Percentiles rank a stretch among this genome's conserved stretches.
Conservation (phyloP, 35 echinoderm and acorn worm genomes). For the Ophioderma brevispina region DNA sequence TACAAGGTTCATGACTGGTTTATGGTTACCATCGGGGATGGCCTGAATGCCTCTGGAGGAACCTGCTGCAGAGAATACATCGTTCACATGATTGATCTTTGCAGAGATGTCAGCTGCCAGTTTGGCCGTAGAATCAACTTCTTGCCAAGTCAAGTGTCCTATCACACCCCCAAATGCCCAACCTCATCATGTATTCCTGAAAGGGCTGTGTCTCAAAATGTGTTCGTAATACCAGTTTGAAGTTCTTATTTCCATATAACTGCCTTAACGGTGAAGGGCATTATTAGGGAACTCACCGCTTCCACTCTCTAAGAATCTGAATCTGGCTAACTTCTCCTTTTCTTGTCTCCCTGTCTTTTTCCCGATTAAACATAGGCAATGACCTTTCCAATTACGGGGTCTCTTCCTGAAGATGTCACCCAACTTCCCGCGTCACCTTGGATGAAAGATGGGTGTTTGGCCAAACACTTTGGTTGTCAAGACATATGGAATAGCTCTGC, state of each 20-base stretch:
- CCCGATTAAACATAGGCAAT: too few species aligned
- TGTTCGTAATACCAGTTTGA: slow-evolving; percentile 45
- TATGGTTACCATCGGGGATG: not conserved
- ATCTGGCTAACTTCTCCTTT: not conserved
- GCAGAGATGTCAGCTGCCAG: slow-evolving; percentile 7
- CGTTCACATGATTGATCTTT: not conserved
- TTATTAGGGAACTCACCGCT: not conserved
- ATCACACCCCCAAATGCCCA: slow-evolving; percentile 40
- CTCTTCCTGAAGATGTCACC: not conserved
- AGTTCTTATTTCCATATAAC: not conserved
- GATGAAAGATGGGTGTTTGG: not conserved
- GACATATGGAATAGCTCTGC: too few species aligned
- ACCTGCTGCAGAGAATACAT: not conserved
- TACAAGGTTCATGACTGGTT: not conserved
- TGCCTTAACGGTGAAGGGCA: not conserved
- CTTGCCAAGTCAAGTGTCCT: slow-evolving; percentile 17
- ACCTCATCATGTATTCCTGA: slow-evolving; percentile 49
- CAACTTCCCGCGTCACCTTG: not conserved
- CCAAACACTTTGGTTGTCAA: not conserved
- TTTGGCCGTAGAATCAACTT: slow-evolving; percentile 37
- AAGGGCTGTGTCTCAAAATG: slow-evolving; percentile 21
- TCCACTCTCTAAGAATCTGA: slow-evolving; percentile 5
- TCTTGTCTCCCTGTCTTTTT: not conserved
- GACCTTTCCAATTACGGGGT: too few species aligned
- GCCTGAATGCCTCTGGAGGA: too few species aligned